Base-by-base conservation (phyloP, 2,797 vertebrate genomes). In the Nyctalus aviator region DNA sequence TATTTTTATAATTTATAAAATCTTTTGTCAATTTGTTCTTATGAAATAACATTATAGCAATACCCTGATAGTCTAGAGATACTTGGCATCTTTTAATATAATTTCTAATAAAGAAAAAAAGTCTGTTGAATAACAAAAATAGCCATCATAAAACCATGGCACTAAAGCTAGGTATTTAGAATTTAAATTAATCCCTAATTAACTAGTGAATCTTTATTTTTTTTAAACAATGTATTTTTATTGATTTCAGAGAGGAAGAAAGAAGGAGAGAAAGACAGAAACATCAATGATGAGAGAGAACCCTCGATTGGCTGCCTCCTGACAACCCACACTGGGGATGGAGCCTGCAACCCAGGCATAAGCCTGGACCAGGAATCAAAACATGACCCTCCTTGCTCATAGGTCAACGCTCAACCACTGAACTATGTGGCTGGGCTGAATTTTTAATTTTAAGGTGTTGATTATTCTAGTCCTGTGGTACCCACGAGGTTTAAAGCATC, bases 1-100 rank as follows among this genome's bases (percentile, higher is more conserved):
- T 59, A 93, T 81, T 96, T 92, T 91, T 91, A 69, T 79, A 91
- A 78, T 57, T 62, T 2, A 85, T 21, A 92, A 93, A 87, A 75
- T 71, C 41, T 85, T 92, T 44, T 69, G 35, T 81, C 20, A 95
- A 32, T 77, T 88, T 93, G 15, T 71, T 94, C 50, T 77, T 85
- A 91, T 0, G 62, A 35, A 95, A 92, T 83, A 62, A 90, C 6
- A 87, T 88, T 69, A 50, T 8, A 81, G 83, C 69, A 76, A 79
- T 68, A 77, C 2, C 7, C 21, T 59, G 7, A 18, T 92, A 62
- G 44, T 84, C 69, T 90, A 92, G 71, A 85, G 76, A 88, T 85
- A 86, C 21, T 37, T 92, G 30, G 12, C 11, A 71, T 91, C 8
- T 95, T 88, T 62, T 91, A 79, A 73, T 0, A 46, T 9, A 95